Conservation (phyloP, 2,113 vertebrate genomes). For the Greenwoodochromis staneri region DNA sequence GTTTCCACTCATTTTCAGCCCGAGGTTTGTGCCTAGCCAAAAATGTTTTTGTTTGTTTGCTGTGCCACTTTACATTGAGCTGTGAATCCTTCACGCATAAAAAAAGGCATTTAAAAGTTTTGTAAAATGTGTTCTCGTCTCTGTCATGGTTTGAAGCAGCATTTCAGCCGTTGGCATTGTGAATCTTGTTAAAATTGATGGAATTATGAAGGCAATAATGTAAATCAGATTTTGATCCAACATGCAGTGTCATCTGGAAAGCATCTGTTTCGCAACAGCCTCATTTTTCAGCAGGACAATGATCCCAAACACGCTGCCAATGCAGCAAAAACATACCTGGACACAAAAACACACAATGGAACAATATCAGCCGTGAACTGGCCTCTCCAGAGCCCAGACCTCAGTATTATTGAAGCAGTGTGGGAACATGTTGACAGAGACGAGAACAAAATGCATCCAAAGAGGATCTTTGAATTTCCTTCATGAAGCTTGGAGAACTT, state of each 20-base stretch:
- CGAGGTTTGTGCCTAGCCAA: not conserved
- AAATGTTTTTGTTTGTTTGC: not conserved
- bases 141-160: not conserved
- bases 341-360: not conserved
- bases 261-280: not conserved
- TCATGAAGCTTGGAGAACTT: rapidly evolving
- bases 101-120: not conserved
- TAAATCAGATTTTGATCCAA: not conserved
- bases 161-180: not conserved
- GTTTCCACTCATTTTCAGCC: not conserved
- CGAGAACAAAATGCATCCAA: not conserved
- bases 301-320: not conserved
- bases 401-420: not conserved
- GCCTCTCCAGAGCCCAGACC: not conserved
- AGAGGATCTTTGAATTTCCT: not conserved
- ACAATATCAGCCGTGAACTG: not conserved
- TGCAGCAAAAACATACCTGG: not conserved
- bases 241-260: not conserved
- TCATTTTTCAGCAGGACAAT: not conserved
- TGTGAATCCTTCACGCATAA: rapidly evolving
- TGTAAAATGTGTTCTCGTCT: not conserved
- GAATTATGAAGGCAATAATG: not conserved
- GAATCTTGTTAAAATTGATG: not conserved
- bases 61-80: not conserved
- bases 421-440: not conserved